These are phyloP conservation scores for Microctonus brassicae DNA, from an alignment of 2,888 invertebrate genomes.

Conservation along the genomic window DNA sequence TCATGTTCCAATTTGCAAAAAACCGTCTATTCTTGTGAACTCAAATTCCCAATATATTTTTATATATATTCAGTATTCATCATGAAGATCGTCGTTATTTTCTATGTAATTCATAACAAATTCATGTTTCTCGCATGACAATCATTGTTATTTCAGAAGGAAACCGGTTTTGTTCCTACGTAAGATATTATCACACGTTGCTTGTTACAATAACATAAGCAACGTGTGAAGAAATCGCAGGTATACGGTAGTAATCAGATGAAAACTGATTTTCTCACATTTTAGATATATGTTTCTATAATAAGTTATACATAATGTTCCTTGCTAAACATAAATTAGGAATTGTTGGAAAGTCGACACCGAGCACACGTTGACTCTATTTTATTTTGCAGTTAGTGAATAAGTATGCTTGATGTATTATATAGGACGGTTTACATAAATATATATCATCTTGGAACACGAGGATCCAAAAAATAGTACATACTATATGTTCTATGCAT, in stretches of 20 bases:
- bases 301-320: too few relatives aligned
- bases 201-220: conserved; percentile 6
- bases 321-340: too few relatives aligned
- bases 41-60: too few relatives aligned
- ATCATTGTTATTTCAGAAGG: too few relatives aligned
- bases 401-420: neutral
- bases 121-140: too few relatives aligned
- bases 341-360: conserved; percentile 1
- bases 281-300: neutral
- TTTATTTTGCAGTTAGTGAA: neutral
- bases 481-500: neutral
- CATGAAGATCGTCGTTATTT: too few relatives aligned
- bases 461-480: conserved; percentile 46
- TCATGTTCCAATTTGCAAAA: too few relatives aligned
- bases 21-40: too few relatives aligned
- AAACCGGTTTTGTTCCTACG: neutral
- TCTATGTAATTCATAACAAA: too few relatives aligned
- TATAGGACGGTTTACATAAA: neutral
- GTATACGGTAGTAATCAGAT: conserved; percentile 20
- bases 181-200: neutral
- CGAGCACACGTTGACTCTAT: conserved; percentile 11
- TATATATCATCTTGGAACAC: conserved; percentile 23
- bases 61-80: too few relatives aligned
- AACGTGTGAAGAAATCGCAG: conserved; percentile 19
- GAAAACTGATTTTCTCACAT: conserved; percentile 25